Evolutionary conservation across 2,797 vertebrate genomes (phyloP).

Genomic region (Melanotaenia nigrans): DNA sequence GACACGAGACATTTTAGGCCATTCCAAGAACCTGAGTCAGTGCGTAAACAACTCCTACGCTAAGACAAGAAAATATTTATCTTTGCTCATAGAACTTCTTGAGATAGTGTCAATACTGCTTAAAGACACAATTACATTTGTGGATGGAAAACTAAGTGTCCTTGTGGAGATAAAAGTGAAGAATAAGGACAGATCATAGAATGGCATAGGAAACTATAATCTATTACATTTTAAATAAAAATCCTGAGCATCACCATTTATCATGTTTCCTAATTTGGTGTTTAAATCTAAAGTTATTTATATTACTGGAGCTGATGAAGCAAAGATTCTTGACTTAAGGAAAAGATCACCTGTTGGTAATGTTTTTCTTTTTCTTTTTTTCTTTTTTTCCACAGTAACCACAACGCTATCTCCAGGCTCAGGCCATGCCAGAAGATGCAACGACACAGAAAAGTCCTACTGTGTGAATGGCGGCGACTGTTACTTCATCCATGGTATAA

Average conservation of each 20-base stretch:
- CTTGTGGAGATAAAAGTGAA: slow-evolving; percentile 66
- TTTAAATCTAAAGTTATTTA: slow-evolving; percentile 11
- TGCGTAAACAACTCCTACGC: slow-evolving; percentile 77
- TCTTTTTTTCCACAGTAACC: slow-evolving; percentile 82
- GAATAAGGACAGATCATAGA: slow-evolving; percentile 38
- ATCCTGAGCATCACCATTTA: slow-evolving; percentile 1
- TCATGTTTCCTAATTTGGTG: slow-evolving; percentile 20
- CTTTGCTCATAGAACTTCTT: slow-evolving; percentile 78
- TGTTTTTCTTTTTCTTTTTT: slow-evolving; percentile 7
- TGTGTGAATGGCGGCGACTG: slow-evolving; percentile 97
- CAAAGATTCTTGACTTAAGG: background rate
- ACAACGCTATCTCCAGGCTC: slow-evolving; percentile 92
- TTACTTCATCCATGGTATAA: slow-evolving; percentile 97
- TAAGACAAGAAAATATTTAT: slow-evolving; percentile 80
- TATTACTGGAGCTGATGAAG: background rate
- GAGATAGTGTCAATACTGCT: slow-evolving; percentile 78
- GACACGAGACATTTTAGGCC: slow-evolving; percentile 73
- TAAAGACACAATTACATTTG: slow-evolving; percentile 76
- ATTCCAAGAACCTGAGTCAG: slow-evolving; percentile 77
- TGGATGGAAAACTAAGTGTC: slow-evolving; percentile 71
- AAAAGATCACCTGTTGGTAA: background rate
- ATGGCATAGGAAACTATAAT: slow-evolving; percentile 14
- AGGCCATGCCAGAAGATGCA: slow-evolving; percentile 95
- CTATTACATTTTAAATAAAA: slow-evolving; percentile 18
- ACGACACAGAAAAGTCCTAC: slow-evolving; percentile 94